Percentiles rank a stretch among this genome's conserved stretches.
Evolutionary conservation across 2,113 vertebrate species (phyloP).

Genomic region (Etia nguti): DNA sequence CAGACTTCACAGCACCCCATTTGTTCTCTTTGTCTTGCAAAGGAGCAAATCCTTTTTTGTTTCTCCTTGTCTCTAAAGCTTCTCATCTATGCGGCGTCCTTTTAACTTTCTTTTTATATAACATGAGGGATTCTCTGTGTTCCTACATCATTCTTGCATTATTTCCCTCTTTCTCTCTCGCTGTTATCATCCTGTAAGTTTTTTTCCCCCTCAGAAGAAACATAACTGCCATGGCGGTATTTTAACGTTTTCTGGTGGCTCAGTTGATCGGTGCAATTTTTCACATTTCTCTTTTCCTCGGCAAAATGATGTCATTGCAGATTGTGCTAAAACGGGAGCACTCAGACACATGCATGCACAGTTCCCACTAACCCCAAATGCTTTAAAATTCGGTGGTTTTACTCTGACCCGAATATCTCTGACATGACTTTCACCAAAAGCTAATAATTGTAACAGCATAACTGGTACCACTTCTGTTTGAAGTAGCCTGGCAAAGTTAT

Average conservation of each 20-base stretch:
- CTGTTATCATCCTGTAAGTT: not conserved
- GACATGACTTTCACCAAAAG: constrained; percentile 58
- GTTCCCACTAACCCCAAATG: constrained; percentile 29
- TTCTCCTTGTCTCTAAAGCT: not conserved
- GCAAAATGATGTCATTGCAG: constrained; percentile 45
- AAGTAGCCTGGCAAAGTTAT: constrained; percentile 63
- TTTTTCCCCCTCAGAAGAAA: not conserved
- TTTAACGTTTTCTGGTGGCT: not conserved
- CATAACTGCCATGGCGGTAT: not conserved
- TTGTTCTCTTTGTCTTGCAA: constrained; percentile 31
- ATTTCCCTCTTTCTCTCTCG: not conserved
- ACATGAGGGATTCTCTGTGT: constrained; percentile 14
- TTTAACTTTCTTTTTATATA: constrained; percentile 15
- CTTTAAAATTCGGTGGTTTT: constrained; percentile 55
- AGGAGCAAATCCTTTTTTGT: constrained; percentile 13
- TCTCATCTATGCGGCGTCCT: not conserved
- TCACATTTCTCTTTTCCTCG: not conserved
- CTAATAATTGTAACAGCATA: constrained; percentile 61
- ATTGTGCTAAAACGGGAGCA: constrained; percentile 1
- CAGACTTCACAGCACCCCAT: constrained; percentile 42
- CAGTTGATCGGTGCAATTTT: not conserved
- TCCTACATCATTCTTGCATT: not conserved
- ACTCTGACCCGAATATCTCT: constrained; percentile 65
- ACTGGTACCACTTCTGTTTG: constrained; percentile 52
- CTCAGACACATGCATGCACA: not conserved